Evolutionary conservation across 2,797 vertebrate species (phyloP), one percentile per base, ranked within the genome.

Genomic region (Vireo griseus): DNA sequence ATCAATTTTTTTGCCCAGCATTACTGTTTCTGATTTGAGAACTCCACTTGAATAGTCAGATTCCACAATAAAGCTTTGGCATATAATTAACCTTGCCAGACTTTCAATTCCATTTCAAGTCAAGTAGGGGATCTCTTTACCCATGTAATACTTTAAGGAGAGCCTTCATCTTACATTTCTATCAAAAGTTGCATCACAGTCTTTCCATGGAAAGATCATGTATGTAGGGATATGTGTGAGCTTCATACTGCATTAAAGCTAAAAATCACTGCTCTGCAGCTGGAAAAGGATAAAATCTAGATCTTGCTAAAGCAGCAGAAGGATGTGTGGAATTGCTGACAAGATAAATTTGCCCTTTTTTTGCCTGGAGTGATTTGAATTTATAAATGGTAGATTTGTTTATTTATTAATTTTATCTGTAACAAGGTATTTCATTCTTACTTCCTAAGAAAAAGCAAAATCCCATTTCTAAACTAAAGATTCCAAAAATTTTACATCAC

Each of bases 1-100:
- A 86, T 78, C 67, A 47, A 1, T 80, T 76, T 86, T 25, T 69
- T 59, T 86, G 59, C 72, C 59, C 72, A 57, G 5, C 26, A 15
- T 81, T 52, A 33, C 48, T 72, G 33, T 68, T 78, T 87, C 48
- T 76, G 80, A 80, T 81, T 86, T 84, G 42, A 87, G 72, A 93
- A 55, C 44, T 47, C 29, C 82, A 28, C 85, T 91, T 58, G 67
- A 82, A 80, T 67, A 86, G n/a, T 40, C 62, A 69, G 72, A 40
- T 69, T 78, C 25, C 26, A 52, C 59, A 75, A 39, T 69, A 73
- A 80, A 88, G 37, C 69, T 88, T 55, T 50, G 40, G 11, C 45
- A 67, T 44, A 40, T 40, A 88, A 87, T 67, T 65, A 45, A 21
- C 48, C 31, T 77, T 86, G 69, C 74, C 50, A 88, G 47, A 16